Percentiles rank a stretch among this genome's conserved stretches.
Evolutionary conservation across 2,113 vertebrate genomes (phyloP).

Genomic region (Sorex fumeus): DNA sequence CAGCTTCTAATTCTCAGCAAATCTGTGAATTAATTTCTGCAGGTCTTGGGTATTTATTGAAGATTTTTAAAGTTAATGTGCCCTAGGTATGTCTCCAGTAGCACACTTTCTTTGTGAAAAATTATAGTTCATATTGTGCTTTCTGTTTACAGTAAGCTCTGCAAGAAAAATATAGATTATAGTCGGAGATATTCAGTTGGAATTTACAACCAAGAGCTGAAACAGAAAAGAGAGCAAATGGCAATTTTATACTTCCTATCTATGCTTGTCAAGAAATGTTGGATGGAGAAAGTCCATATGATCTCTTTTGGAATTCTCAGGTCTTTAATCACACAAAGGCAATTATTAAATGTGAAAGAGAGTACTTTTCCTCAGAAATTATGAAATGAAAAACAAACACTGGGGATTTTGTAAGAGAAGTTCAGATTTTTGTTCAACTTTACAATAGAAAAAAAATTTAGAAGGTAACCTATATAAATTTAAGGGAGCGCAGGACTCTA

Average conservation of each 20-base stretch:
- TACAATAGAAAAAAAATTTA: neutral
- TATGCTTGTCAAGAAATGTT: neutral
- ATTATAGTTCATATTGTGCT: conserved; percentile 61
- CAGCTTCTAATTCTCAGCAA: conserved; percentile 47
- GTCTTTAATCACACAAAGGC: neutral
- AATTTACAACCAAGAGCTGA: conserved; percentile 65
- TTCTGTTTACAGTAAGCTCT: conserved; percentile 68
- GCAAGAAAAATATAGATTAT: conserved; percentile 73
- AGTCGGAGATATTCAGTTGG: conserved; percentile 49
- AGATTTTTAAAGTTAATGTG: conserved; percentile 63
- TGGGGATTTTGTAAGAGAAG: neutral
- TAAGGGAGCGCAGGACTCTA: neutral
- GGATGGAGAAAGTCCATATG: neutral
- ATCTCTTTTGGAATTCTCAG: conserved; percentile 38
- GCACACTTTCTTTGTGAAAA: conserved; percentile 66
- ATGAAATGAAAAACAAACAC: neutral
- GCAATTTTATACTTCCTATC: neutral
- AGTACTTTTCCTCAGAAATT: conserved; percentile 4
- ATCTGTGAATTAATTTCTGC: conserved; percentile 70
- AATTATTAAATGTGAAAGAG: conserved; percentile 23
- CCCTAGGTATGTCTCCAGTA: neutral
- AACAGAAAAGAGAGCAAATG: conserved; percentile 49
- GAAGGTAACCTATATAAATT: neutral
- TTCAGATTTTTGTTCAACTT: neutral
- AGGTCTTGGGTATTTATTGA: conserved; percentile 19